These are phyloP conservation scores for Lysandra coridon DNA, from an alignment of 2,888 invertebrate genomes.

Conservation along the genomic window DNA sequence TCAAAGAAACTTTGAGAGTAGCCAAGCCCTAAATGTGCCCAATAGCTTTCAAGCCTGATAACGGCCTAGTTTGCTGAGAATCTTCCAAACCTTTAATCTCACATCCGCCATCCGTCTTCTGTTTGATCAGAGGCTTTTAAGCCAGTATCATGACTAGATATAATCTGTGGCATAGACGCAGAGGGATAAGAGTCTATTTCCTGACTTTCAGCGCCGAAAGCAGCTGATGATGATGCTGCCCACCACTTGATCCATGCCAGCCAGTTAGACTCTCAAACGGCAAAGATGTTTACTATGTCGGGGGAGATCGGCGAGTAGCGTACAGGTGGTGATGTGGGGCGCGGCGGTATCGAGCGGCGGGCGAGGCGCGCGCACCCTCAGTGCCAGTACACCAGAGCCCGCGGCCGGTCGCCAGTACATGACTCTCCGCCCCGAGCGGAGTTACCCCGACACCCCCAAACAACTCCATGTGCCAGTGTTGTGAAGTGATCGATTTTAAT, in stretches of 20 bases:
- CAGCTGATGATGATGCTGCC: background rate
- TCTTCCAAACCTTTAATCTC: background rate
- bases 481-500: constrained; percentile 47
- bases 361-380: constrained; percentile 62
- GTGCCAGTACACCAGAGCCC: constrained; percentile 59
- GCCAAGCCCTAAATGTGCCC: background rate
- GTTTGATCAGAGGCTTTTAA: background rate
- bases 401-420: constrained; percentile 59
- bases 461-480: constrained; percentile 54
- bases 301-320: constrained; percentile 64
- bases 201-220: background rate
- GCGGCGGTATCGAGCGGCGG: constrained; percentile 56
- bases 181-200: no score
- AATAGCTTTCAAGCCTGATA: background rate
- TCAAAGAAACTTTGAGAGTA: background rate
- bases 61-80: background rate
- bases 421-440: constrained; percentile 54
- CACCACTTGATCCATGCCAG: constrained; percentile 7
- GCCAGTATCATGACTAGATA: background rate
- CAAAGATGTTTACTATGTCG: constrained; percentile 44
- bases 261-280: constrained; percentile 37
- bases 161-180: background rate
- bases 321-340: constrained; percentile 77
- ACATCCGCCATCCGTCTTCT: background rate
- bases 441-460: constrained; percentile 47